Evolutionary conservation across 2,113 vertebrate species (phyloP).

Genomic region (Stegastes partitus): DNA sequence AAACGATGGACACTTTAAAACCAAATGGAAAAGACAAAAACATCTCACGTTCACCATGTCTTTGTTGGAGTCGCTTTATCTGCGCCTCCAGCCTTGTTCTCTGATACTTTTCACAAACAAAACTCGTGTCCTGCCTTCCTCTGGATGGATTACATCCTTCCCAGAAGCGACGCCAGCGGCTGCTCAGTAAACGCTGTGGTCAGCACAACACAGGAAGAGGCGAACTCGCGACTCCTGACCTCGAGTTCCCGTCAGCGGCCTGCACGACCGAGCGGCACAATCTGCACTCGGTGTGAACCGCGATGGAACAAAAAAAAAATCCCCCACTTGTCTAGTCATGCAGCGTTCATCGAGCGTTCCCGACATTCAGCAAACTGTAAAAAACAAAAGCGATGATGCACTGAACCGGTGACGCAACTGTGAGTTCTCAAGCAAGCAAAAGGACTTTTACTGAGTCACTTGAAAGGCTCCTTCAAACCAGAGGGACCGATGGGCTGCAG

Average conservation of each 20-base stretch:
- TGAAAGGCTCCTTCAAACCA: no score
- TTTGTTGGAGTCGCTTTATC: neutral
- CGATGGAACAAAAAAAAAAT: neutral
- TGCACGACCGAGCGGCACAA: conserved; percentile 24
- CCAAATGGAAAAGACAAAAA: no score
- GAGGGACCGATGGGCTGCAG: no score
- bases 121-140: conserved; percentile 5
- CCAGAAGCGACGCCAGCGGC: conserved; percentile 11
- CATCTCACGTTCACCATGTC: no score
- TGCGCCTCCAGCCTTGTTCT: conserved; percentile 13
- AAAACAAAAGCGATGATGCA: neutral
- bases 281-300: conserved; percentile 21
- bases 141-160: conserved; percentile 53
- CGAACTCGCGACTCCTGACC: conserved; percentile 52
- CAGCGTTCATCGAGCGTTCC: neutral
- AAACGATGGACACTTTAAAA: no score
- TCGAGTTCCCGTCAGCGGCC: conserved; percentile 20
- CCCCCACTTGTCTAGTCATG: neutral
- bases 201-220: conserved; percentile 65
- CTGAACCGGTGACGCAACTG: neutral
- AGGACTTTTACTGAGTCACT: no score
- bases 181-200: neutral
- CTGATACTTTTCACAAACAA: neutral
- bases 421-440: neutral
- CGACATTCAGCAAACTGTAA: neutral